Conservation (phyloP, 2,113 vertebrate genomes). For the Lycocorax pyrrhopterus region DNA sequence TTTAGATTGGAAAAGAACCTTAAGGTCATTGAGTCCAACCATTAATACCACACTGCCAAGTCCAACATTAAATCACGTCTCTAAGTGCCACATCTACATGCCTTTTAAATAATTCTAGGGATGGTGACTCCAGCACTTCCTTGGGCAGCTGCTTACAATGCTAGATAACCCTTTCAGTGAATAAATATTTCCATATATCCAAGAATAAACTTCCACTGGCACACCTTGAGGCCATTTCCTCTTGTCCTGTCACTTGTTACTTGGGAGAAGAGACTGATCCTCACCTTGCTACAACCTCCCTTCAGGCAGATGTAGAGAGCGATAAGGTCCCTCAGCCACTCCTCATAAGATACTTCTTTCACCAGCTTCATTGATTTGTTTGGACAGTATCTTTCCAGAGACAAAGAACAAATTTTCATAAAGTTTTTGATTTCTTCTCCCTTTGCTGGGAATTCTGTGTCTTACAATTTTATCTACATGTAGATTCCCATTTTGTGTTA, state of each 20-base stretch:
- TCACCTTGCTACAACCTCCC: background rate
- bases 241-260: background rate
- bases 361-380: background rate
- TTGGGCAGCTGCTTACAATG: background rate
- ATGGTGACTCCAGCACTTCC: background rate
- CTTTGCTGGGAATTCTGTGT: background rate
- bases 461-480: background rate
- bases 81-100: background rate
- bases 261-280: background rate
- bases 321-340: rapidly evolving
- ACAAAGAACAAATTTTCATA: background rate
- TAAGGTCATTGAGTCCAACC: background rate
- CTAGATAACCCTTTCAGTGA: background rate
- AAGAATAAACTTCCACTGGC: background rate
- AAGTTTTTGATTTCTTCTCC: background rate
- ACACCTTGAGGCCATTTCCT: background rate
- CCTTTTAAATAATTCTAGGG: background rate
- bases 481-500: background rate
- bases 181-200: background rate
- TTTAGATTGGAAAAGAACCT: background rate
- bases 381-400: background rate
- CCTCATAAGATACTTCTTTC: background rate
- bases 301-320: background rate
- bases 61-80: background rate
- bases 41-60: background rate